Evolutionary conservation across 2,797 vertebrate genomes (phyloP).

Genomic region (Darevskia mixta): DNA sequence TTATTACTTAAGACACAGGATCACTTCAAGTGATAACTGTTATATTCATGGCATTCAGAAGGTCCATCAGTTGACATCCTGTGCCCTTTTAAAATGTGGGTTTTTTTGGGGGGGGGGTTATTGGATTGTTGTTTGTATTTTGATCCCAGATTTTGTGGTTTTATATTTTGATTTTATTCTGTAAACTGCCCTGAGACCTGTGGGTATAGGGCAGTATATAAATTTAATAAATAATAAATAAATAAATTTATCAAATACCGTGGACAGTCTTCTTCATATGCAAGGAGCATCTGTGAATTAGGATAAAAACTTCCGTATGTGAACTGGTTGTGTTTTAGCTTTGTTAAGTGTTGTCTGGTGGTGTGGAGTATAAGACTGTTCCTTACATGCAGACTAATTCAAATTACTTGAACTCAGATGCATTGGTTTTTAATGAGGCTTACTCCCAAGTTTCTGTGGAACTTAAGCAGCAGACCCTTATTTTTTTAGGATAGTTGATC

Average conservation of each 20-base stretch:
- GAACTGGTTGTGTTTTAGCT: background rate
- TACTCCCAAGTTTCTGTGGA: background rate
- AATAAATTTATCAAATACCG: background rate
- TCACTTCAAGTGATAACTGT: background rate
- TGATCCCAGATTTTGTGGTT: background rate
- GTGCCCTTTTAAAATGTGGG: too few relatives aligned
- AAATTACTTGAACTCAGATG: background rate
- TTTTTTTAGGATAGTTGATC: background rate
- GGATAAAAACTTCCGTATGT: background rate
- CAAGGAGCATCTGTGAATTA: background rate
- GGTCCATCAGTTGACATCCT: too few relatives aligned
- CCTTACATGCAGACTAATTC: background rate
- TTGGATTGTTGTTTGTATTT: too few relatives aligned
- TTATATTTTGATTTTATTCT: too few relatives aligned
- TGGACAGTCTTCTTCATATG: background rate
- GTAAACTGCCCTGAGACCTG: too few relatives aligned
- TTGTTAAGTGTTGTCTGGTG: background rate
- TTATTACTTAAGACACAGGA: slow-evolving; percentile 41
- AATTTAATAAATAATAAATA: too few relatives aligned
- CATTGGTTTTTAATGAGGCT: background rate
- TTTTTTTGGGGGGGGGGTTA: too few relatives aligned
- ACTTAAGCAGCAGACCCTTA: background rate
- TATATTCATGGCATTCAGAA: background rate
- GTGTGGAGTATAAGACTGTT: background rate
- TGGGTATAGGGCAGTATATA: too few relatives aligned